Percentiles rank a stretch among this genome's conserved stretches.
These are phyloP conservation scores for Heliangelus exortis DNA, from an alignment of 2,797 vertebrate genomes.

Conservation along the genomic window DNA sequence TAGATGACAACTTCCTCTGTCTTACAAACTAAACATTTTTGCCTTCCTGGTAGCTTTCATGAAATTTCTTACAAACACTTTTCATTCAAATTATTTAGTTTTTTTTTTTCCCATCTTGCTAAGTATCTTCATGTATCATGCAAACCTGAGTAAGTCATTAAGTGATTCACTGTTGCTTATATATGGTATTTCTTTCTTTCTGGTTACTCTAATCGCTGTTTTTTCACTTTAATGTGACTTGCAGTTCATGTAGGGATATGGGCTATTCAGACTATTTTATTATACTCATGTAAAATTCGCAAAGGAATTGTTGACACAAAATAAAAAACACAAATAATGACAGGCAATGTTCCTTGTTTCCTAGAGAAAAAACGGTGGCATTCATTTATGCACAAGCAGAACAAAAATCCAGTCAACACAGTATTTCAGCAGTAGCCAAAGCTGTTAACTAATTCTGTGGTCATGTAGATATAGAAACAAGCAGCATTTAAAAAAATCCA, in stretches of 20 bases:
- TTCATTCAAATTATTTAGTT: background rate
- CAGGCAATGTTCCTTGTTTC: background rate
- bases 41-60: background rate
- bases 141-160: constrained; percentile 64
- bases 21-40: background rate
- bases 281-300: background rate
- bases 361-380: background rate
- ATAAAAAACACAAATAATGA: background rate
- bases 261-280: background rate
- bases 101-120: background rate
- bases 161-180: constrained; percentile 44
- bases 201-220: constrained; percentile 29
- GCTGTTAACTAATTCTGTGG: background rate
- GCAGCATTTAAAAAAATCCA: background rate
- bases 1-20: background rate
- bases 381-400: background rate
- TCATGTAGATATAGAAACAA: background rate
- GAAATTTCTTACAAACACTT: constrained; percentile 12
- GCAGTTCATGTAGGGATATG: constrained; percentile 28
- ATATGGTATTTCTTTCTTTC: constrained; percentile 52
- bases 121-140: constrained; percentile 14
- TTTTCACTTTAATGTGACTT: constrained; percentile 10
- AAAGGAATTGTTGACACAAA: constrained; percentile 48
- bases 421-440: background rate
- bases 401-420: background rate